phyloP scores from a whole-genome alignment of 1,140 invertebrate genomes.

The Ceratina calcarata region DNA sequence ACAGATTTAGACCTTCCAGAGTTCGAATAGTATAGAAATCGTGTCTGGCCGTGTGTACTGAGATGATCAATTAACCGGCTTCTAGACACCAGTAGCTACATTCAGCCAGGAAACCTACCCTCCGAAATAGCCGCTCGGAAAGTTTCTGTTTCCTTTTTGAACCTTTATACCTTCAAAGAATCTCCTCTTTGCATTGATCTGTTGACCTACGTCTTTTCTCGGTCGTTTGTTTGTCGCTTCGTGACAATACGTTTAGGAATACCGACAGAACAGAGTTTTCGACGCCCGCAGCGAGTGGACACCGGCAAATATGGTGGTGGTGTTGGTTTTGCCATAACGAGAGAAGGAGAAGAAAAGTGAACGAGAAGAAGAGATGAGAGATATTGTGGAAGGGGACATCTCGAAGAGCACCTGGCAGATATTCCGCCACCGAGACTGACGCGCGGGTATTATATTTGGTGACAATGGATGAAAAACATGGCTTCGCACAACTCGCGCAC shows the following conservation, averaged over 20 bases:
- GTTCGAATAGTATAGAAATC: too few relatives aligned
- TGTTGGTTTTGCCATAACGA: neutral
- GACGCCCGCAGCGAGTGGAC: constrained; percentile 49
- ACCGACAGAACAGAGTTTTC: constrained; percentile 32
- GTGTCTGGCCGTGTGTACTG: too few relatives aligned
- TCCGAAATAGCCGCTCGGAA: neutral
- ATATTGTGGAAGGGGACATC: constrained; percentile 1
- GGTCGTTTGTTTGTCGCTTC: constrained; percentile 62
- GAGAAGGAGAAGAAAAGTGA: neutral
- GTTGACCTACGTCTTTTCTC: constrained; percentile 52
- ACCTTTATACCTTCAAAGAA: constrained; percentile 2
- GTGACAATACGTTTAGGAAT: constrained; percentile 56
- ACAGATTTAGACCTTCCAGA: neutral
- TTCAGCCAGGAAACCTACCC: neutral
- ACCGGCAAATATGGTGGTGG: neutral
- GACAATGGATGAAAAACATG: constrained; percentile 73
- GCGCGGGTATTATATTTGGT: constrained; percentile 69
- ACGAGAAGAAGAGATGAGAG: neutral
- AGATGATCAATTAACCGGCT: constrained; percentile 34
- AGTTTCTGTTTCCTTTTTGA: constrained; percentile 23
- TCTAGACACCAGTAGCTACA: neutral
- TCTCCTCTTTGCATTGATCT: constrained; percentile 32
- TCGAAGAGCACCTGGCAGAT: constrained; percentile 65
- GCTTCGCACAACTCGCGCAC: constrained; percentile 69
- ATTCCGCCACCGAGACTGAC: constrained; percentile 59